Evolutionary conservation across 2,113 vertebrate species (phyloP).

Genomic region (Dendrocopos noguchii): DNA sequence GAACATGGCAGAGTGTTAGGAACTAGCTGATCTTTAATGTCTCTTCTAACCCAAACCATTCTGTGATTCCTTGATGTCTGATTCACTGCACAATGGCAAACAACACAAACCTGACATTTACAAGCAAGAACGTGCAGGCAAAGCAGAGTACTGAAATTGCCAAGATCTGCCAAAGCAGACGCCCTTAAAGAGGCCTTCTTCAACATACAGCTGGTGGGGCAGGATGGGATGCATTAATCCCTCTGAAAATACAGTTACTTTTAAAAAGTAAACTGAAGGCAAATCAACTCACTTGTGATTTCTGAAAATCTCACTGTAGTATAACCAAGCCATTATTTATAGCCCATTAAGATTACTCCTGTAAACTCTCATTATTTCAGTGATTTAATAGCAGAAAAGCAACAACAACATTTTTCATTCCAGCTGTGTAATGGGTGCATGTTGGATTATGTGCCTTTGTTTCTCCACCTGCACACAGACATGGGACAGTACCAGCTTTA

Average conservation of each 20-base stretch:
- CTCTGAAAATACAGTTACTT: not conserved
- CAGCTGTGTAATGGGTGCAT: not conserved
- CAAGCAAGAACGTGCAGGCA: not conserved
- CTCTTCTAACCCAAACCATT: not conserved
- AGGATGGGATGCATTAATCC: not conserved
- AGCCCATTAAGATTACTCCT: not conserved
- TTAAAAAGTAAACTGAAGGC: not conserved
- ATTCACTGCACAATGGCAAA: not conserved
- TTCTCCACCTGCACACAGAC: not conserved
- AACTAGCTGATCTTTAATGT: not conserved
- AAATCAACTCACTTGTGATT: not conserved
- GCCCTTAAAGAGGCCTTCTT: not conserved
- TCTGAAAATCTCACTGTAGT: not conserved
- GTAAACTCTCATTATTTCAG: not conserved
- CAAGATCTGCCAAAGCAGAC: not conserved
- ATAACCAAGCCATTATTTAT: not conserved
- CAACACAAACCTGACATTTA: not conserved
- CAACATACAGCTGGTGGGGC: not conserved
- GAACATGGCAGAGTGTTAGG: not conserved
- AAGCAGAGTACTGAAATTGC: not conserved
- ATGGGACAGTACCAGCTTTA: not conserved
- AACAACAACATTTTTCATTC: not conserved
- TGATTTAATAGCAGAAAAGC: not conserved
- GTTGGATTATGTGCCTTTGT: not conserved
- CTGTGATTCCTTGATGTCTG: not conserved